phyloP scores from a whole-genome alignment of 2,113 vertebrate species.

The Odocoileus hemionus region DNA sequence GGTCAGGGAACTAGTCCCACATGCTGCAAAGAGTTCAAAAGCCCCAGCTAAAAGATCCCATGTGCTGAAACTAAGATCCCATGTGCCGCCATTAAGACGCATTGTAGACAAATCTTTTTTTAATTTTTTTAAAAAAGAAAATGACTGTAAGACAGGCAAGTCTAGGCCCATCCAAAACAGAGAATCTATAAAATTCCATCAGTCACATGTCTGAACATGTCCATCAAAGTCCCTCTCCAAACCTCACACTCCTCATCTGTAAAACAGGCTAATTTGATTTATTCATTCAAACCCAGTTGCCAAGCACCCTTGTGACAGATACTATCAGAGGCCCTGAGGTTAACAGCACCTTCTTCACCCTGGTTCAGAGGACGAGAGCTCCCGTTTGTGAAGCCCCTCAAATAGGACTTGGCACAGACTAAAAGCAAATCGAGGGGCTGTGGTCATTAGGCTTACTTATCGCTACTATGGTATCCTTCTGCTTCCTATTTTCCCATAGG shows the following conservation, averaged over 20 bases:
- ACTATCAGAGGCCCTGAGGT: background rate
- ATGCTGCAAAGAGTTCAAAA: background rate
- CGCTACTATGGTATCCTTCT: too few relatives aligned
- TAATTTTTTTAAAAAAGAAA: background rate
- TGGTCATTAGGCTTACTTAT: too few relatives aligned
- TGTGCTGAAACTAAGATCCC: background rate
- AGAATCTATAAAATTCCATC: background rate
- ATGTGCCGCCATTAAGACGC: background rate
- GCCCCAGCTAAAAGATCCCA: background rate
- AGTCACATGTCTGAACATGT: background rate
- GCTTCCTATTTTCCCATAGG: background rate
- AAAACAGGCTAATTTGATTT: background rate
- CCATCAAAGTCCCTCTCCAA: too few relatives aligned
- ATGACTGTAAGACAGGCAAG: background rate
- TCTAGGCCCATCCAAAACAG: background rate
- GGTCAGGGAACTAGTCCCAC: background rate
- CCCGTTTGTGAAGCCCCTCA: background rate
- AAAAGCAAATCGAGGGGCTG: background rate
- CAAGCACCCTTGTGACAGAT: fast-evolving
- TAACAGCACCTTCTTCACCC: background rate
- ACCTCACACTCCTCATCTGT: background rate
- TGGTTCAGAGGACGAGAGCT: background rate
- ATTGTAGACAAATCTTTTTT: background rate
- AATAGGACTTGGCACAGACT: too few relatives aligned
- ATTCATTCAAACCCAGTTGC: background rate